phyloP scores from a whole-genome alignment of 2,797 vertebrate genomes.

The Crenuchus spilurus region DNA sequence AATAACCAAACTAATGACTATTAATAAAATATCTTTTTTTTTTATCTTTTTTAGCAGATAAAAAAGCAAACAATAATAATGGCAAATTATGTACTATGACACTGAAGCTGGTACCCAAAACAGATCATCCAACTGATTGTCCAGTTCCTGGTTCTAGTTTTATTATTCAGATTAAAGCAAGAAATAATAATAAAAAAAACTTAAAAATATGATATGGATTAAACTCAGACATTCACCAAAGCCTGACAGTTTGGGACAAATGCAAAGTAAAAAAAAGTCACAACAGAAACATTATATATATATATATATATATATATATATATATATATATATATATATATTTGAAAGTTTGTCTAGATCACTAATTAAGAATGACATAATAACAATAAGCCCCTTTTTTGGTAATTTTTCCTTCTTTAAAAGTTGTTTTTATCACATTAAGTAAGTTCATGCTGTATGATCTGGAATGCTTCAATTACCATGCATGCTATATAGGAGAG shows the following conservation, averaged over 20 bases:
- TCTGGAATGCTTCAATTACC: slow-evolving; percentile 33
- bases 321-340: too few relatives aligned
- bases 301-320: too few relatives aligned
- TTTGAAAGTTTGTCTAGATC: too few relatives aligned
- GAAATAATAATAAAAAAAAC: too few relatives aligned
- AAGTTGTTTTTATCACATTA: slow-evolving; percentile 15
- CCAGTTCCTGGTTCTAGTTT: background rate
- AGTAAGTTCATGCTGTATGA: slow-evolving; percentile 61
- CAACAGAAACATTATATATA: slow-evolving; percentile 21
- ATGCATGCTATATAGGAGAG: slow-evolving; percentile 46
- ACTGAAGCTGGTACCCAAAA: background rate
- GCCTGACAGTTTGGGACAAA: background rate
- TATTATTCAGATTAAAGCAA: too few relatives aligned
- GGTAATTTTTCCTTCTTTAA: too few relatives aligned
- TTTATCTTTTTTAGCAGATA: too few relatives aligned
- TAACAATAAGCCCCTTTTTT: too few relatives aligned
- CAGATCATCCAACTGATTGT: background rate
- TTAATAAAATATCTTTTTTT: too few relatives aligned
- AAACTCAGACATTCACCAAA: background rate
- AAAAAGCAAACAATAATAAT: background rate
- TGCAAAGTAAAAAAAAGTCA: slow-evolving; percentile 4
- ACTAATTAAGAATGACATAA: too few relatives aligned
- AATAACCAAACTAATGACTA: too few relatives aligned
- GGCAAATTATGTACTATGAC: background rate
- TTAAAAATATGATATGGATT: background rate